phyloP scores from a whole-genome alignment of 2,113 vertebrate species.

The Xiphophorus maculatus region DNA sequence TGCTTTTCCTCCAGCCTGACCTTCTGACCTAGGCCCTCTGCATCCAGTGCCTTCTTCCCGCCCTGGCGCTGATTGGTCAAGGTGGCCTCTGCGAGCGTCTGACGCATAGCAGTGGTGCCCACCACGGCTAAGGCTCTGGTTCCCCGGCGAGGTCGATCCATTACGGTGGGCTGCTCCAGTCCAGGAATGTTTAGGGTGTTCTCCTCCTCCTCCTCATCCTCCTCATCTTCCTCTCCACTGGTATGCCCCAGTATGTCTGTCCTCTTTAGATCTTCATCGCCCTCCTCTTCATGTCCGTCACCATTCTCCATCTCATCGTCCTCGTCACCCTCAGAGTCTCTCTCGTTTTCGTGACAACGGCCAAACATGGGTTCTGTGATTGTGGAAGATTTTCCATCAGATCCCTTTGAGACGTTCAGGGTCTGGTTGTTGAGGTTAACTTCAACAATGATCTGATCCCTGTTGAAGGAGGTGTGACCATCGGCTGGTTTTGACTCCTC shows the following conservation, averaged over 20 bases:
- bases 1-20: slow-evolving; percentile 95
- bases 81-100: slow-evolving; percentile 73
- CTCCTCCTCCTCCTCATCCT: slow-evolving; percentile 80
- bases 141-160: slow-evolving; percentile 72
- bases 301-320: slow-evolving; percentile 69
- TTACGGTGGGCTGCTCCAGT: slow-evolving; percentile 70
- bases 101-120: slow-evolving; percentile 79
- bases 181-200: slow-evolving; percentile 78
- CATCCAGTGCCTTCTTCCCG: slow-evolving; percentile 81
- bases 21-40: slow-evolving; percentile 86
- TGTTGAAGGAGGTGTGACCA: slow-evolving; percentile 81
- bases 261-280: slow-evolving; percentile 69
- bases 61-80: slow-evolving; percentile 71
- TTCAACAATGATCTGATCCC: slow-evolving; percentile 96
- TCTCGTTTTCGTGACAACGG: slow-evolving; percentile 69
- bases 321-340: slow-evolving; percentile 80
- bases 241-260: slow-evolving; percentile 70
- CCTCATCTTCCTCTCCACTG: slow-evolving; percentile 72
- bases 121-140: slow-evolving; percentile 71
- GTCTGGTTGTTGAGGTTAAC: slow-evolving; percentile 99
- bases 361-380: slow-evolving; percentile 65
- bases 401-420: slow-evolving; percentile 92
- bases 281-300: slow-evolving; percentile 72
- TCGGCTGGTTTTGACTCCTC: slow-evolving; percentile 79
- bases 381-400: slow-evolving; percentile 79